Evolutionary conservation across 2,797 vertebrate genomes (phyloP).

Genomic region (Sebastes elongatus): DNA sequence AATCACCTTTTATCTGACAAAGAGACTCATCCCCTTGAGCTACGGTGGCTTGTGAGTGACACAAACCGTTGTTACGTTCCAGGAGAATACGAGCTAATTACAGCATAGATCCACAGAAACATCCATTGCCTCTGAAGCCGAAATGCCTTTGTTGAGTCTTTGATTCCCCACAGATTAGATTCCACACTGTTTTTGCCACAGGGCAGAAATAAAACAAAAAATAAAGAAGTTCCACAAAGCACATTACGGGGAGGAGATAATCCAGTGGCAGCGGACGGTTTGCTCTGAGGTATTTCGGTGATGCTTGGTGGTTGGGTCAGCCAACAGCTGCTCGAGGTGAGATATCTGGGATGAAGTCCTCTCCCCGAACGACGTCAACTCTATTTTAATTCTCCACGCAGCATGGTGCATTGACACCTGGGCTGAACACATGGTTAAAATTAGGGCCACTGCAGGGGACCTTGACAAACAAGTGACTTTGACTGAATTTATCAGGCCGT

Average conservation of each 20-base stretch:
- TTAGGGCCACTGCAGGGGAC: slow-evolving; percentile 70
- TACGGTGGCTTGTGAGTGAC: slow-evolving; percentile 34
- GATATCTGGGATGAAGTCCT: slow-evolving; percentile 70
- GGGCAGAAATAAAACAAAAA: slow-evolving; percentile 20
- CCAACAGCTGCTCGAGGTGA: slow-evolving; percentile 73
- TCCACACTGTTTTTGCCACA: slow-evolving; percentile 5
- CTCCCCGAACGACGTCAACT: slow-evolving; percentile 63
- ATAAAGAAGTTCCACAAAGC: slow-evolving; percentile 20
- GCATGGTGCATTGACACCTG: slow-evolving; percentile 69
- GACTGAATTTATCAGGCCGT: slow-evolving; percentile 59
- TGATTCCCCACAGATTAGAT: slow-evolving; percentile 18
- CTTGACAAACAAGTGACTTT: slow-evolving; percentile 77
- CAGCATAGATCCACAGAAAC: slow-evolving; percentile 4
- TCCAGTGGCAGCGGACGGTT: slow-evolving; percentile 26
- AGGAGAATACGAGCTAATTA: slow-evolving; percentile 28
- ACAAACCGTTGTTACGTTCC: neutral
- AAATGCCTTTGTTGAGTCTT: slow-evolving; percentile 19
- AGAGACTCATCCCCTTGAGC: neutral
- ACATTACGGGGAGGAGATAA: slow-evolving; percentile 26
- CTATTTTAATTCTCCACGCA: slow-evolving; percentile 76
- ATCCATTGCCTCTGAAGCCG: neutral
- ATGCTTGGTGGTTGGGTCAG: slow-evolving; percentile 57
- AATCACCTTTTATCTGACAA: slow-evolving; percentile 1
- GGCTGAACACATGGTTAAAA: slow-evolving; percentile 66
- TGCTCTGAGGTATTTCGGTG: slow-evolving; percentile 44